These are phyloP conservation scores for Oxyruncus cristatus DNA, from an alignment of 2,113 vertebrate species.

Conservation along the genomic window DNA sequence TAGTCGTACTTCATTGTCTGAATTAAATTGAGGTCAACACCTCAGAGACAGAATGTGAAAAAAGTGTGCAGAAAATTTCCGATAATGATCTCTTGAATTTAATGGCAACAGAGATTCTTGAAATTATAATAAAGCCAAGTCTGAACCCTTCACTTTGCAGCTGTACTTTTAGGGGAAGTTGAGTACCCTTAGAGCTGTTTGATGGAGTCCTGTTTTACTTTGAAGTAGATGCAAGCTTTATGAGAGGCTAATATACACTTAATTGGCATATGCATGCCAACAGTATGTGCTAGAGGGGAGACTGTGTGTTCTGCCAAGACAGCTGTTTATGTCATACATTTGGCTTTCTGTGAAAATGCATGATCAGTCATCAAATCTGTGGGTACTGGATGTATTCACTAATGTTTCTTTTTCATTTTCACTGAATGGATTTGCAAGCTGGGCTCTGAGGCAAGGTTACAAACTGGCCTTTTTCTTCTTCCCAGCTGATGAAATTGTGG, in stretches of 20 bases:
- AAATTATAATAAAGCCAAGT: background rate
- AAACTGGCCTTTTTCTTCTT: background rate
- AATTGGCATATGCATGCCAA: background rate
- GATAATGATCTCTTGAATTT: background rate
- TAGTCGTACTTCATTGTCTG: background rate
- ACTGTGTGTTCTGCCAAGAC: background rate
- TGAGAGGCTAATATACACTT: background rate
- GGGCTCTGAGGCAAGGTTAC: background rate
- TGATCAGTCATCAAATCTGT: background rate
- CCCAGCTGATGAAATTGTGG: background rate
- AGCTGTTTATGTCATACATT: background rate
- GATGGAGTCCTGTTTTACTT: background rate
- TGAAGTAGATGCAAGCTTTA: background rate
- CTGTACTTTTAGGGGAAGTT: background rate
- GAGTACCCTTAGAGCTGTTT: background rate
- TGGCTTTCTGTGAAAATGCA: background rate
- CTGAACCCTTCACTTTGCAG: background rate
- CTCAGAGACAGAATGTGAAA: background rate
- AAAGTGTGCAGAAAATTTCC: background rate
- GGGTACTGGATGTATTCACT: background rate
- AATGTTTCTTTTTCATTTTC: background rate
- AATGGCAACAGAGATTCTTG: background rate
- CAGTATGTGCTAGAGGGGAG: background rate
- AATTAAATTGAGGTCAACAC: slow-evolving; percentile 16
- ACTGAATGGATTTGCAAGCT: background rate